phyloP scores from a whole-genome alignment of 92 coral and sea anemone genomes.

The Montipora capitata region DNA sequence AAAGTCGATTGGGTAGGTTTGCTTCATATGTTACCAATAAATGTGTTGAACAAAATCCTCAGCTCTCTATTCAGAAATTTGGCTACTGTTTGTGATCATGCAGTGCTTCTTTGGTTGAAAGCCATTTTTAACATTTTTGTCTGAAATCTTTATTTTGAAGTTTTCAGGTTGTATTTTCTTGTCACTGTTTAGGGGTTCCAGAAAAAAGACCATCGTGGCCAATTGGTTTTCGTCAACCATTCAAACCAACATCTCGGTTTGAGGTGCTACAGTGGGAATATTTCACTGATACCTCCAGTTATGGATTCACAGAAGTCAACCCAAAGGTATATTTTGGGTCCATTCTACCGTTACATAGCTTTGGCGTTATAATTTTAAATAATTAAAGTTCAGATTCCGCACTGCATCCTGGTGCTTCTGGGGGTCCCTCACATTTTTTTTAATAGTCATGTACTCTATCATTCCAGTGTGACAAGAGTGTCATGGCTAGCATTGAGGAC shows the following conservation, averaged over 20 bases:
- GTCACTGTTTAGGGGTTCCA: conserved; percentile 73
- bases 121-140: background rate
- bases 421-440: too few species aligned
- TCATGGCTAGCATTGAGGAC: too few species aligned
- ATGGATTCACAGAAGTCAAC: conserved; percentile 90
- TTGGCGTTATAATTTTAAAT: background rate
- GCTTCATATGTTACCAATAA: too few species aligned
- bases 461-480: too few species aligned
- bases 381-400: too few species aligned
- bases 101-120: background rate
- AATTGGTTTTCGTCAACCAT: conserved; percentile 92
- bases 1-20: too few species aligned
- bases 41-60: too few species aligned
- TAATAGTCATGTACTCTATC: too few species aligned
- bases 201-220: conserved; percentile 99
- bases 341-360: background rate
- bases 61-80: background rate
- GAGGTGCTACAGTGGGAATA: conserved; percentile 98
- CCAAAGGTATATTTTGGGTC: conserved; percentile 74
- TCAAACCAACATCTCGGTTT: conserved; percentile 91
- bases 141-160: background rate
- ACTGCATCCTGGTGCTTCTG: too few species aligned
- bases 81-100: too few species aligned
- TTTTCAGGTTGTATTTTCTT: background rate
- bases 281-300: conserved; percentile 86